phyloP scores from a whole-genome alignment of 2,888 invertebrate species.

The Pycnomerus fuliginosus region DNA sequence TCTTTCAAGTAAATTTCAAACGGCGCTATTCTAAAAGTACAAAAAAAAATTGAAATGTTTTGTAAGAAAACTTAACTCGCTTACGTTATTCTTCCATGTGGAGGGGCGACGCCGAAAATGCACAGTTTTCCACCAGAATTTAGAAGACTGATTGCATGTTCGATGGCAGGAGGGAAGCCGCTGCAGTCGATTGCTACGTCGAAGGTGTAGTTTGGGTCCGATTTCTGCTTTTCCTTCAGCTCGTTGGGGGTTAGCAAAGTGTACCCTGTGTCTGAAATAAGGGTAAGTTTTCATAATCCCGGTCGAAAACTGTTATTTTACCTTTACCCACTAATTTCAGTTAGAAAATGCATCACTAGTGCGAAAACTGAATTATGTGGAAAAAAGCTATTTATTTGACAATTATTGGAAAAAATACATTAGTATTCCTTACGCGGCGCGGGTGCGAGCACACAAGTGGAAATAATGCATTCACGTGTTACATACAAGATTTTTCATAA shows the following conservation, averaged over 20 bases:
- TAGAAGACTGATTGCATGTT: slow-evolving; percentile 60
- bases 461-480: too few relatives aligned
- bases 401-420: too few relatives aligned
- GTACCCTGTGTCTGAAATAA: slow-evolving; percentile 63
- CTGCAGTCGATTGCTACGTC: slow-evolving; percentile 74
- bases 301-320: too few relatives aligned
- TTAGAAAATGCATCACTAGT: too few relatives aligned
- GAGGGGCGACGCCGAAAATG: slow-evolving; percentile 67
- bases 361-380: too few relatives aligned
- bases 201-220: slow-evolving; percentile 54
- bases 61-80: not conserved
- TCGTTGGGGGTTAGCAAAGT: slow-evolving; percentile 58
- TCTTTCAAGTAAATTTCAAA: slow-evolving; percentile 65
- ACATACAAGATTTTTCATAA: too few relatives aligned
- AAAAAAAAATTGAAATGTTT: slow-evolving; percentile 2
- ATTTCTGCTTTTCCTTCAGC: slow-evolving; percentile 49
- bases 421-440: too few relatives aligned
- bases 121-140: slow-evolving; percentile 65
- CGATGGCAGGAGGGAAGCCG: slow-evolving; percentile 69
- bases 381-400: too few relatives aligned
- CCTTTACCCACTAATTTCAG: too few relatives aligned
- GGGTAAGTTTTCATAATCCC: too few relatives aligned
- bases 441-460: too few relatives aligned
- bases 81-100: slow-evolving; percentile 53
- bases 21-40: slow-evolving; percentile 53